Evolutionary conservation across 2,888 invertebrate species (phyloP).

Genomic region (Latheticus oryzae): DNA sequence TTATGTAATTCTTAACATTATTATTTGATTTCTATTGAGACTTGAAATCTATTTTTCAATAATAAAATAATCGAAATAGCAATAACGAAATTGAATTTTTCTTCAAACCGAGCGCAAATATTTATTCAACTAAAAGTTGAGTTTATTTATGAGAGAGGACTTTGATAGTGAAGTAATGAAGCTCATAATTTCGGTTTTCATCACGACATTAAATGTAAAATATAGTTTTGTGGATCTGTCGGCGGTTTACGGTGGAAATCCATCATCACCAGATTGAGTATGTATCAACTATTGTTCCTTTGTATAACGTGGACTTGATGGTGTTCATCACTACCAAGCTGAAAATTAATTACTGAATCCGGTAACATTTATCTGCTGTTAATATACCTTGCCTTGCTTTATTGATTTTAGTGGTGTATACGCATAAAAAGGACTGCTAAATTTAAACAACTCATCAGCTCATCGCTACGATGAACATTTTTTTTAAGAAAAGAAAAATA

Average conservation of each 20-base stretch:
- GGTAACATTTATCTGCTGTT: constrained; percentile 31
- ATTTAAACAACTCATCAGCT: constrained; percentile 8
- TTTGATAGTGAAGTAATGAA: too few relatives aligned
- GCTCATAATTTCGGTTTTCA: too few relatives aligned
- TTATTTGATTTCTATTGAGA: too few relatives aligned
- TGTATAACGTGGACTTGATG: constrained; percentile 13
- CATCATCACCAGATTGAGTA: constrained; percentile 18
- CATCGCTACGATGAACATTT: neutral
- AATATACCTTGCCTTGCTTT: constrained; percentile 22
- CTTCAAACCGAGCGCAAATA: too few relatives aligned
- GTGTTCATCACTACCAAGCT: constrained; percentile 23
- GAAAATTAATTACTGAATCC: constrained; percentile 33
- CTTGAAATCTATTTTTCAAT: too few relatives aligned
- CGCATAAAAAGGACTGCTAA: constrained; percentile 1
- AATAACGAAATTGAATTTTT: too few relatives aligned
- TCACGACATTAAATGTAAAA: too few relatives aligned
- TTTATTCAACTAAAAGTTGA: too few relatives aligned
- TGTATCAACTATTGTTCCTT: constrained; percentile 10
- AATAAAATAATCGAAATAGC: too few relatives aligned
- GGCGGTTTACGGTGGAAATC: neutral
- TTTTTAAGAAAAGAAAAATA: constrained; percentile 1
- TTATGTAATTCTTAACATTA: too few relatives aligned
- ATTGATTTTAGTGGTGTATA: constrained; percentile 12
- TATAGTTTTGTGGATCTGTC: too few relatives aligned
- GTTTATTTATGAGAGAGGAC: too few relatives aligned